Evolutionary conservation across 2,113 vertebrate genomes (phyloP), one percentile per base, ranked within the genome.

Genomic region (Melanerpes aurifrons): DNA sequence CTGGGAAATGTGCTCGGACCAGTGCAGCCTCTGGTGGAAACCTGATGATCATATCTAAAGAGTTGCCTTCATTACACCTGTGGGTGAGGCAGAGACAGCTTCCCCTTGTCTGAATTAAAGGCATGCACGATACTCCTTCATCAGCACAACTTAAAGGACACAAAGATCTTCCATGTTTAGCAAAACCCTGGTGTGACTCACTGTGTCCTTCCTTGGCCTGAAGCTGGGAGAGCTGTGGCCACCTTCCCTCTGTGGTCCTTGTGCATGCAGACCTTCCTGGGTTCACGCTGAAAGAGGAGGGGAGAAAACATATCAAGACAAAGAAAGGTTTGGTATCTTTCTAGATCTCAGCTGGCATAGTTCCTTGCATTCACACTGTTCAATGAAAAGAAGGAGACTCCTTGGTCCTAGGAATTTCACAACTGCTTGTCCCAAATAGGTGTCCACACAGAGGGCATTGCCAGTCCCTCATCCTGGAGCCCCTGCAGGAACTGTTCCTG

Each of bases 1-100:
- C 80, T 2, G 13, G 66, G 70, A 89, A 67, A 82, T 12, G 79
- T 19, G 1, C 76, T 74, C 4, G 0, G 73, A 74, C 73, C 94
- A 91, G 91, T 14, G 87, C 94, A 95, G 74, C 93, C 91, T 78
- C 93, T 91, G 93, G 91, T 89, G 94, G 95, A 89, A 94, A 82
- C 31, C 28, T 17, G 58, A 63, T 6, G 93, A 91, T 78, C 3
- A 0, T 40, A 48, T 85, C 85, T 64, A 2, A 64, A 68, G 67
- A 69, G 56, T 1, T 73, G 50, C 71, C 78, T 63, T 92, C 0
- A 0, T 43, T 40, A 63, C 20, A 59, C 14, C 48, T 11, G 31
- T 71, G 81, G 89, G 89, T 57, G 81, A 92, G 87, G 84, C 70
- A 37, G 29, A 69, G 18, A 5, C 5, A 43, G 45, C 77, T 79